Conservation (phyloP, 2,888 invertebrate species). For the Eubasilissa splendida region DNA sequence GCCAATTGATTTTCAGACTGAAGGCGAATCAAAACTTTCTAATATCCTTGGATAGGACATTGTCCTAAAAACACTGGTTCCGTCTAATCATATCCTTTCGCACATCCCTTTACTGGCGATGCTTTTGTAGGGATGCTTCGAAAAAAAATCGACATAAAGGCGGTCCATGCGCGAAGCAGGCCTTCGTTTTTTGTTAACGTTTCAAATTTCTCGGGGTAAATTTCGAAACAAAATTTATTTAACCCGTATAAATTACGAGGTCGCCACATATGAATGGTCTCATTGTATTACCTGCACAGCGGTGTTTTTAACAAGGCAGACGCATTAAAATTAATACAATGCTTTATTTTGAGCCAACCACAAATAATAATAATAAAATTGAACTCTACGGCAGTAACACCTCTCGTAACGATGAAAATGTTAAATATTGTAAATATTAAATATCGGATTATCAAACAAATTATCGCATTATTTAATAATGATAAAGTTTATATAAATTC, state of each 20-base stretch:
- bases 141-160: slow-evolving; percentile 15
- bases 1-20: slow-evolving; percentile 8
- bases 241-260: slow-evolving; percentile 65
- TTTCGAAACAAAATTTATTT: slow-evolving; percentile 62
- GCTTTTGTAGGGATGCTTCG: slow-evolving; percentile 16
- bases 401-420: no score
- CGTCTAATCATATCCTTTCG: slow-evolving; percentile 20
- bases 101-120: slow-evolving; percentile 7
- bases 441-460: no score
- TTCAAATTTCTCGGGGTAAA: slow-evolving; percentile 61
- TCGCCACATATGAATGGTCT: slow-evolving; percentile 61
- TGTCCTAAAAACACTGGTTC: slow-evolving; percentile 25
- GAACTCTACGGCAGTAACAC: no score
- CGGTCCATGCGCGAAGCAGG: neutral
- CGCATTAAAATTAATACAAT: neutral
- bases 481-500: no score
- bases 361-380: no score
- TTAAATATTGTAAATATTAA: no score
- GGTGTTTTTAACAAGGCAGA: neutral
- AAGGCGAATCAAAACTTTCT: slow-evolving; percentile 13
- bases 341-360: no score
- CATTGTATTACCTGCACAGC: neutral
- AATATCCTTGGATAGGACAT: slow-evolving; percentile 17
- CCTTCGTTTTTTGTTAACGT: slow-evolving; percentile 32
- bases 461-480: no score